phyloP scores from a whole-genome alignment of 2,888 invertebrate genomes.

The Rutpela maculata region DNA sequence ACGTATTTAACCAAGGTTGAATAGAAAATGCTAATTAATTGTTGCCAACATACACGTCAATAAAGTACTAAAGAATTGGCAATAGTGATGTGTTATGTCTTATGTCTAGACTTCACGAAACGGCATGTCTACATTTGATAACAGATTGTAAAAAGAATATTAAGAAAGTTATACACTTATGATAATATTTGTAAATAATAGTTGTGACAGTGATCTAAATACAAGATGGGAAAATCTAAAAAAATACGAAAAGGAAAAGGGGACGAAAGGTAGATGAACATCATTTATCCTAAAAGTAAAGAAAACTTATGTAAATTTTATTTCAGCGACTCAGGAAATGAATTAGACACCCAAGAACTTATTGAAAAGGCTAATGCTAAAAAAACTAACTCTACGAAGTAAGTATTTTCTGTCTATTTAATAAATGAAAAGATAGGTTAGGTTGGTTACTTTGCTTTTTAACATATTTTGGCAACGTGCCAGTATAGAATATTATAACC shows the following conservation, averaged over 20 bases:
- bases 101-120: not conserved
- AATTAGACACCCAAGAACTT: conserved; percentile 65
- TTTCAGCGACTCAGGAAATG: conserved; percentile 80
- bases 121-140: conserved; percentile 18
- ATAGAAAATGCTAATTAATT: not conserved
- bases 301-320: conserved; percentile 66
- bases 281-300: not conserved
- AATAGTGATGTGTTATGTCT: not conserved
- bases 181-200: conserved; percentile 64
- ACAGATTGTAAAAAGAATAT: conserved; percentile 52
- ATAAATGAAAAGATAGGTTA: conserved; percentile 59
- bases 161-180: conserved; percentile 62
- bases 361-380: conserved; percentile 67
- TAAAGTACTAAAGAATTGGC: not conserved
- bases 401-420: conserved; percentile 57
- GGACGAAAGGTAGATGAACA: conserved; percentile 81
- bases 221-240: conserved; percentile 86
- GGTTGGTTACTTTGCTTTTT: not conserved
- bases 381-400: conserved; percentile 66
- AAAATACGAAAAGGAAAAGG: conserved; percentile 87
- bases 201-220: conserved; percentile 58
- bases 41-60: not conserved
- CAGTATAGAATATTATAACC: not conserved
- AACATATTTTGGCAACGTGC: conserved; percentile 6
- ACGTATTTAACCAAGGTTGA: not conserved